These are phyloP conservation scores for Tenthredo notha DNA, from an alignment of 2,888 invertebrate species.

Conservation along the genomic window DNA sequence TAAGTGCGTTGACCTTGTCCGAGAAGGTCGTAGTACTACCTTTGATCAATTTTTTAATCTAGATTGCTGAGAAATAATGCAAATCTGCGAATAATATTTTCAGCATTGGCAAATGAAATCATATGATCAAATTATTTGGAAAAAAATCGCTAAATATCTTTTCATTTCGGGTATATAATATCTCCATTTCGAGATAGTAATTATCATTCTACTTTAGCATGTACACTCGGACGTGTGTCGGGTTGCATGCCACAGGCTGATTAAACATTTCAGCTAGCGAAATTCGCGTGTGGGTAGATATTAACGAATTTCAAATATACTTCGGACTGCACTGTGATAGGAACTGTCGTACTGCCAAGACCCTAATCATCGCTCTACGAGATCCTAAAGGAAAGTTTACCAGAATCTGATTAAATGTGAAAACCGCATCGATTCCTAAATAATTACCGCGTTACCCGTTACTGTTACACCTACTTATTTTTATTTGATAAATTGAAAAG, in stretches of 20 bases:
- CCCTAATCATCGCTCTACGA: neutral
- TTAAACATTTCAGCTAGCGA: constrained; percentile 31
- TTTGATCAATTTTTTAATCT: neutral
- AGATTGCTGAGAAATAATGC: neutral
- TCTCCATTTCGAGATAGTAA: neutral
- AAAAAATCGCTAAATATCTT: neutral
- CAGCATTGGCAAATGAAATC: no score
- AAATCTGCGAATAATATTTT: neutral
- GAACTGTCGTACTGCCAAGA: constrained; percentile 36
- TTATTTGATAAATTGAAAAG: neutral
- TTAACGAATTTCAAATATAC: constrained; percentile 14
- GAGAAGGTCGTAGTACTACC: neutral
- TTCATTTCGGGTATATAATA: neutral
- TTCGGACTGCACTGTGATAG: constrained; percentile 24
- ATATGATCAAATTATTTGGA: neutral
- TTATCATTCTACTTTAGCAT: constrained; percentile 8
- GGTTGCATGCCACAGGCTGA: constrained; percentile 48
- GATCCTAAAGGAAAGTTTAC: neutral
- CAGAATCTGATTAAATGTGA: neutral
- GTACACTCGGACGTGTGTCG: constrained; percentile 27
- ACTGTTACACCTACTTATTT: neutral
- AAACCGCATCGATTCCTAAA: neutral
- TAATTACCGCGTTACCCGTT: neutral
- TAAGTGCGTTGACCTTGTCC: neutral
- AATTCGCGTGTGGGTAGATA: constrained; percentile 27